Conservation (phyloP, 2,797 vertebrate genomes). For the Sarcophilus harrisii region DNA sequence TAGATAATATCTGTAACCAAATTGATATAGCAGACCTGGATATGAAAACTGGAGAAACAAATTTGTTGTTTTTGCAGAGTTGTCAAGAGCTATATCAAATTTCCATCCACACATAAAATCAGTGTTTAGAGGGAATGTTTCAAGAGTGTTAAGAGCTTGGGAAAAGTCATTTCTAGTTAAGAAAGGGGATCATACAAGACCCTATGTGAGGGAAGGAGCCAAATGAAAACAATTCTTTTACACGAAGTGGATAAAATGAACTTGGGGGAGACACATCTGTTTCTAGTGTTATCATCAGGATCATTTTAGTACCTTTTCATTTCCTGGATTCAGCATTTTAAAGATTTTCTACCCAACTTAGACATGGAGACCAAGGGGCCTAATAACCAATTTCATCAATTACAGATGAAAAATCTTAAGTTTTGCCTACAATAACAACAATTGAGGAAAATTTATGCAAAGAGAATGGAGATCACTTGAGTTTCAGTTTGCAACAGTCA, state of each 20-base stretch:
- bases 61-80: conserved; percentile 23
- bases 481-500: not conserved
- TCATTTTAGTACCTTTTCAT: conserved; percentile 2
- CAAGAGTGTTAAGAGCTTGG: not conserved
- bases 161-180: conserved; percentile 12
- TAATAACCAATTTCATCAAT: conserved; percentile 9
- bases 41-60: conserved; percentile 27
- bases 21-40: conserved; percentile 24
- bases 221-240: conserved; percentile 2
- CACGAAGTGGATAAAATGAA: conserved; percentile 23
- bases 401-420: conserved; percentile 25
- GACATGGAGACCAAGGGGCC: not conserved
- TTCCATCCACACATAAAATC: not conserved
- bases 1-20: conserved; percentile 45
- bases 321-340: not conserved
- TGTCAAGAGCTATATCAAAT: conserved; percentile 4
- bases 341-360: conserved; percentile 26
- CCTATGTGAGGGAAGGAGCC: not conserved
- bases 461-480: not conserved
- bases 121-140: conserved; percentile 30
- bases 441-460: not conserved
- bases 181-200: not conserved
- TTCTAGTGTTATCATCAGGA: not conserved
- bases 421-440: conserved; percentile 26
- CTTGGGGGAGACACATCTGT: not conserved